Conservation (phyloP, 2,797 vertebrate genomes). For the Champsocephalus esox region DNA sequence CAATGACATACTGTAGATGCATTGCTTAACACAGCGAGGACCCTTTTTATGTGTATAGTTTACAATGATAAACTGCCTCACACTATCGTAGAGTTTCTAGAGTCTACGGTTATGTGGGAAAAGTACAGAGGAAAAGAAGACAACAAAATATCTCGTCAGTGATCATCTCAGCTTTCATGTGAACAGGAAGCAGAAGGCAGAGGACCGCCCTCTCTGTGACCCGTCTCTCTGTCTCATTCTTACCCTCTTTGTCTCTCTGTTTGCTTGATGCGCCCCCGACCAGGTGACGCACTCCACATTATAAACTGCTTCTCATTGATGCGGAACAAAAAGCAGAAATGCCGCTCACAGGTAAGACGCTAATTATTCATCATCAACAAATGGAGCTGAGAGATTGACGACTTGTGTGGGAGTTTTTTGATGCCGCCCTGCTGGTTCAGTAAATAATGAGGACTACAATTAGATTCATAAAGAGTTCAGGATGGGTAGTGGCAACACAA, state of each 20-base stretch:
- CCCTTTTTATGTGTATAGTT: slow-evolving; percentile 20
- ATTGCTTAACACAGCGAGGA: slow-evolving; percentile 18
- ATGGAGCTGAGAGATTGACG: slow-evolving; percentile 8
- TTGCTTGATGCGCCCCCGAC: slow-evolving; percentile 26
- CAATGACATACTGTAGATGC: slow-evolving; percentile 10
- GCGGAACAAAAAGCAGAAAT: slow-evolving; percentile 24
- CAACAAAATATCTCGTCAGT: slow-evolving; percentile 1
- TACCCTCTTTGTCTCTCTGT: not conserved
- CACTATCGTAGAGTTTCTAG: not conserved
- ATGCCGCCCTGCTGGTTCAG: not conserved
- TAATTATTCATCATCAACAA: slow-evolving; percentile 29
- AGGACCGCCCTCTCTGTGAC: slow-evolving; percentile 6
- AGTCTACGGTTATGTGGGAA: not conserved
- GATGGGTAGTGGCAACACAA: not conserved
- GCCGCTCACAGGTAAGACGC: slow-evolving; percentile 14
- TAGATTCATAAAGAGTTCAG: slow-evolving; percentile 1
- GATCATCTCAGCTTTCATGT: slow-evolving; percentile 40
- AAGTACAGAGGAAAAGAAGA: slow-evolving; percentile 13
- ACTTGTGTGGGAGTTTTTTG: slow-evolving; percentile 13
- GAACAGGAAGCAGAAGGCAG: slow-evolving; percentile 9
- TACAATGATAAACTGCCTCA: slow-evolving; percentile 33
- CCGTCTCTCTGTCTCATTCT: slow-evolving; percentile 1
- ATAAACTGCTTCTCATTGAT: slow-evolving; percentile 18
- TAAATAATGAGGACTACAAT: slow-evolving; percentile 16
- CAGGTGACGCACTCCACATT: slow-evolving; percentile 22